Evolutionary conservation across 2,113 vertebrate species (phyloP).

Genomic region (Crotalus tigris): DNA sequence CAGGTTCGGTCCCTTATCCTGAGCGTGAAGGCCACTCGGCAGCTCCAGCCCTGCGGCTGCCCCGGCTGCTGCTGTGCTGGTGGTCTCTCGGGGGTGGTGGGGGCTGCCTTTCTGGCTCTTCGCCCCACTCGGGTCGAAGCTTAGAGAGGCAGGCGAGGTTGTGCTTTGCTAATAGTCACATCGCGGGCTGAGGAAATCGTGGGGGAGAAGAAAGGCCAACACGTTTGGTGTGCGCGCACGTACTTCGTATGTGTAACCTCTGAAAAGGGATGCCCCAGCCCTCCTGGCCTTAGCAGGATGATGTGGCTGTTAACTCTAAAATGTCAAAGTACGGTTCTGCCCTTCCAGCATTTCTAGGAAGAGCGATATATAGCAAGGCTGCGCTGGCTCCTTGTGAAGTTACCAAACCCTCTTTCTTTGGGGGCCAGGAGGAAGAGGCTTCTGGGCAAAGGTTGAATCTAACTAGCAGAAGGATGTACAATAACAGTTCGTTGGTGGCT

Average conservation of each 20-base stretch:
- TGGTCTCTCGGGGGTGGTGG: not conserved
- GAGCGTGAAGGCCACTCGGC: not conserved
- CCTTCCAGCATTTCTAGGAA: not conserved
- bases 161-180: not conserved
- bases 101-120: not conserved
- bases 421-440: not conserved
- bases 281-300: not conserved
- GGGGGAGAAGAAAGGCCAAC: not conserved
- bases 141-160: not conserved
- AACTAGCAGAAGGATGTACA: not conserved
- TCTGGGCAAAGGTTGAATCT: not conserved
- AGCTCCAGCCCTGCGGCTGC: not conserved
- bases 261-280: not conserved
- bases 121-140: not conserved
- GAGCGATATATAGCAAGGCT: not conserved
- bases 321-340: too few species aligned
- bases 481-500: not conserved
- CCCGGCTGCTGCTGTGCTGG: not conserved
- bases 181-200: not conserved
- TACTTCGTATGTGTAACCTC: not conserved
- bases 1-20: not conserved
- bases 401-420: not conserved
- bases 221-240: not conserved
- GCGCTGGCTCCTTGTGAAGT: not conserved
- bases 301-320: not conserved